Conservation (phyloP, 1,140 invertebrate species). For the Venturia canescens region DNA sequence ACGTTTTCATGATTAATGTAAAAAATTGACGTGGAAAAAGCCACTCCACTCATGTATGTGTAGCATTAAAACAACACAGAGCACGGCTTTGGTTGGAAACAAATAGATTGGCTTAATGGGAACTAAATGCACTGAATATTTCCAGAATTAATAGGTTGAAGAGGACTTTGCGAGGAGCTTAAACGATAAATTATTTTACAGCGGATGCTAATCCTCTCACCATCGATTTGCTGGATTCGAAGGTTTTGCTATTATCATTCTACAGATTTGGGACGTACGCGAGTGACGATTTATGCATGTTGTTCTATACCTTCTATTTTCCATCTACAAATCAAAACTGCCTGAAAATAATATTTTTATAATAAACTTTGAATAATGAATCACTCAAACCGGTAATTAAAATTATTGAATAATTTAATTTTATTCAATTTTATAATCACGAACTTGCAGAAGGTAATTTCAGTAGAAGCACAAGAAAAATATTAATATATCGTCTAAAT, state of each 20-base stretch:
- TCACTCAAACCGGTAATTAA: too few relatives aligned
- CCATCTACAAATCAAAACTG: neutral
- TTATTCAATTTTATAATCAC: too few relatives aligned
- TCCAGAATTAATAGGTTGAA: neutral
- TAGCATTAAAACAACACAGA: too few relatives aligned
- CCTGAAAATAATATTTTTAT: neutral
- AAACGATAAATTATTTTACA: constrained; percentile 1
- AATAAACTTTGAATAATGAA: too few relatives aligned
- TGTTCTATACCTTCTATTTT: neutral
- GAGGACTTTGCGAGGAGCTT: neutral
- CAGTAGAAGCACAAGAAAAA: neutral
- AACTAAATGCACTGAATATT: constrained; percentile 18
- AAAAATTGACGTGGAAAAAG: too few relatives aligned
- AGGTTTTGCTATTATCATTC: neutral
- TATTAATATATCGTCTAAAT: too few relatives aligned
- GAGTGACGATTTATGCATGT: neutral
- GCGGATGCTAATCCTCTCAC: neutral
- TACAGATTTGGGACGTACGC: neutral
- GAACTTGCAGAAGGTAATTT: too few relatives aligned
- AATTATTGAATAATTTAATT: too few relatives aligned
- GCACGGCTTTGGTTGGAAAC: neutral
- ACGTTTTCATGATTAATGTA: too few relatives aligned
- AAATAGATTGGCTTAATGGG: neutral
- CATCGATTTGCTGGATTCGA: neutral
- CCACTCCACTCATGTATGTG: too few relatives aligned